Base-by-base conservation (phyloP, 2,888 invertebrate genomes). In the Pharmacophagus antenor region DNA sequence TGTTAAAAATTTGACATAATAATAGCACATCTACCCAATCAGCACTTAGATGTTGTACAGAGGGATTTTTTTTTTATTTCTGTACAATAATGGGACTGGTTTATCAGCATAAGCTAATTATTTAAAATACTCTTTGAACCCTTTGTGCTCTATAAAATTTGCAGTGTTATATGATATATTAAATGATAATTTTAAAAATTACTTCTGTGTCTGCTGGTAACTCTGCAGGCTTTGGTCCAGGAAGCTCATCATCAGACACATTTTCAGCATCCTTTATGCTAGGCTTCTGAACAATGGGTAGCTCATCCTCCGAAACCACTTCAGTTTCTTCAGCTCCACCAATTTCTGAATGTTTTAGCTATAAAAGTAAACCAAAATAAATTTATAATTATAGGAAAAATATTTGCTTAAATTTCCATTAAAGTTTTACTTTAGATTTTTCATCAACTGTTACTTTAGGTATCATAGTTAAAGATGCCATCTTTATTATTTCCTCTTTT, bases 181-280 rank as follows among this genome's bases (percentile, higher is more conserved):
- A 8, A 27, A 21, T 22, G 44, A 27, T 2, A 41, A 27, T 8
- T 42, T 31, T 3, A 25, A 10, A 22, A 5, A 27, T 25, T 52
- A 92, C 93, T 87, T 94, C 94, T 56, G 94, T 94, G 74, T 94
- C 94, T 50, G 94, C 94, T 31, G 94, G 94, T 54, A 94, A 73
- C 67, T 95, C 94, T 31, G 94, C 94, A 31, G 94, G 91, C 72
- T 93, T 93, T 0, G 94, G 94, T 0, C 94, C 94, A 0, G 95
- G 95, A 22, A 95, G 79, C 76, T 95, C 95, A 77, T 95, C 95
- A 81, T 95, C 95, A 2, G 95, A 95, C 0, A 95, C 95, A 83
- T 95, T 95, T 79, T 96, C 96, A 2, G 96, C 95, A 89, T 96
- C 96, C 63, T 95, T 95, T 44, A 95, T 93, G 85, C 95, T 95